Evolutionary conservation across 2,113 vertebrate genomes (phyloP), one percentile per base, ranked within the genome.

Genomic region (Indicator indicator): DNA sequence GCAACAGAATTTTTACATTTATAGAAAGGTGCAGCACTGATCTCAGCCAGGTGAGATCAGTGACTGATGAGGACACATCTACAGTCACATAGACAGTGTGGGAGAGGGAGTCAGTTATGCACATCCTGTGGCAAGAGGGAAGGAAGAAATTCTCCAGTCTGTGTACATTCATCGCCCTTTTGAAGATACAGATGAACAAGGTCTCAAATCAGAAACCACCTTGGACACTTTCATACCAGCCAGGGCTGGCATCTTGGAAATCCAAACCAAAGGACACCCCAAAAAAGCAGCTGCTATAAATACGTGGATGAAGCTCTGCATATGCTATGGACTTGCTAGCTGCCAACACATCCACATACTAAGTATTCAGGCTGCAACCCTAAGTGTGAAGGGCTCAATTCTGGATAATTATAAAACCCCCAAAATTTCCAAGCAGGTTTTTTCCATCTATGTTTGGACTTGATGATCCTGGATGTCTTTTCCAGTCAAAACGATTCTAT

Each of bases 1-100:
- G 59, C 40, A 68, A 54, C 6, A 54, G 58, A 62, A 38, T 36
- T 83, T 65, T n/a, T 73, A 33, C 50, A 62, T 23, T 20, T 33
- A 9, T 0, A 58, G 40, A 70, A 83, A 48, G 46, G 26, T 89
- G 36, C 33, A 81, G 87, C 27, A 4, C 16, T 64, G 26, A 26
- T 63, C 40, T 74, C 33, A 52, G 68, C 15, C 11, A 30, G 19
- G 13, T 32, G 17, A 48, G 20, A 42, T 10, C 12, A 9, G 19
- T 62, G 69, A 32, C 50, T 54, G 79, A 26, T 11, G 23, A 54
- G 52, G 60, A 81, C 27, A 15, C 56, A 23, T 11, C 23, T 48
- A 33, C 14, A 38, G 75, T 27, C 62, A 40, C 3, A 8, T 19
- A 44, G 16, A 59, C 12, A 15, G 23, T 0, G 0, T 33, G n/a